These are phyloP conservation scores for Tympanuchus pallidicinctus DNA, from an alignment of 2,113 vertebrate genomes.

Conservation along the genomic window DNA sequence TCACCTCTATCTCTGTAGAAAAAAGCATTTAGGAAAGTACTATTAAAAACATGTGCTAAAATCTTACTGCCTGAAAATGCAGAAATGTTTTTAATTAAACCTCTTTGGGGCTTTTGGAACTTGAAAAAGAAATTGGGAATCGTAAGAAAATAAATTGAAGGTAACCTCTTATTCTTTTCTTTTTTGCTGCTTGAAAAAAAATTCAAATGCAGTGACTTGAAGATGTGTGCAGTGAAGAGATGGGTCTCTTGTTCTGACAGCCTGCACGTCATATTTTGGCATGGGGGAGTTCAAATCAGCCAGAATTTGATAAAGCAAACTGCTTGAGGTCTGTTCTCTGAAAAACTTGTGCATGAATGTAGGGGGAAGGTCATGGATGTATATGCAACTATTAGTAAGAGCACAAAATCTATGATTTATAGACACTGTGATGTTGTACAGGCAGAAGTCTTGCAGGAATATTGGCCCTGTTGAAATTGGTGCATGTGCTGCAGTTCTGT, in stretches of 20 bases:
- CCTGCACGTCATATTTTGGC: slow-evolving; percentile 39
- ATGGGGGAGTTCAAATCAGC: slow-evolving; percentile 30
- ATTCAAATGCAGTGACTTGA: slow-evolving; percentile 38
- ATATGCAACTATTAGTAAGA: background rate
- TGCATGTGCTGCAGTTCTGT: background rate
- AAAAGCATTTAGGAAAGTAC: slow-evolving; percentile 34
- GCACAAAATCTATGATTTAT: background rate
- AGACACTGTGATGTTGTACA: background rate
- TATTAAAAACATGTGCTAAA: background rate
- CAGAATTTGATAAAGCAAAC: slow-evolving; percentile 40
- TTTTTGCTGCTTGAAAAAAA: slow-evolving; percentile 22
- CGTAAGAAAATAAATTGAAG: background rate
- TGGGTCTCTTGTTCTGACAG: slow-evolving; percentile 37
- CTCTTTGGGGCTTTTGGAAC: background rate
- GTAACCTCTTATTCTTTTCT: background rate
- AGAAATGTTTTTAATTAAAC: slow-evolving; percentile 19
- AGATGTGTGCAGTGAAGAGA: background rate
- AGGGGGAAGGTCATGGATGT: background rate
- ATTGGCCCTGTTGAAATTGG: background rate
- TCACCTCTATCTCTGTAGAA: slow-evolving; percentile 7
- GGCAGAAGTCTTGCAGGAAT: background rate
- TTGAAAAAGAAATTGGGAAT: slow-evolving; percentile 32
- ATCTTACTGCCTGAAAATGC: background rate
- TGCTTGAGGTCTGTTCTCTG: background rate
- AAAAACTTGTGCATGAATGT: background rate